A percentile compares a stretch with the other conserved stretches of the same genome.
phyloP scores from a whole-genome alignment of 2,888 invertebrate species.

The Volucella inflata region DNA sequence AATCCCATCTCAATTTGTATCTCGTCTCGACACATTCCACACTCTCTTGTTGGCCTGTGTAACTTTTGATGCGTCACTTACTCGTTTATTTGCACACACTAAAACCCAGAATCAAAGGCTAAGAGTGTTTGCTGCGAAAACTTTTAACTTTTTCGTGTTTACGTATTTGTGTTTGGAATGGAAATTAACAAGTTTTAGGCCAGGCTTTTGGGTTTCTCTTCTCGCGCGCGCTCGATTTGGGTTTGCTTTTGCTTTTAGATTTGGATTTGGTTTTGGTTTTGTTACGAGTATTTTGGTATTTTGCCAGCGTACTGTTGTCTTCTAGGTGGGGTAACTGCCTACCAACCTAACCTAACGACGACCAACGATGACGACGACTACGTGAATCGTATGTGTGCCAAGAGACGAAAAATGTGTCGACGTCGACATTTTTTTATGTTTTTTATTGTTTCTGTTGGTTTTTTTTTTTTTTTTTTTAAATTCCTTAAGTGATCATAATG shows the following conservation, averaged over 20 bases:
- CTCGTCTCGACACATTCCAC: conserved; percentile 22
- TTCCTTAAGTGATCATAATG: conserved; percentile 50
- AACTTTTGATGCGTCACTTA: neutral
- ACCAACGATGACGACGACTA: conserved; percentile 2
- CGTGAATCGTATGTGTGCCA: conserved; percentile 55
- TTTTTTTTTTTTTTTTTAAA: conserved; percentile 32
- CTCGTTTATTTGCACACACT: conserved; percentile 13
- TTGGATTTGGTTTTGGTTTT: no score
- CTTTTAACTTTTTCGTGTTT: conserved; percentile 53
- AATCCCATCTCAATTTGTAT: neutral
- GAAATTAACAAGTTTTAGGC: conserved; percentile 53
- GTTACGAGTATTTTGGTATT: neutral
- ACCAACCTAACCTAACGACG: no score
- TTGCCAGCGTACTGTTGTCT: conserved; percentile 45
- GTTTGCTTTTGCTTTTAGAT: neutral
- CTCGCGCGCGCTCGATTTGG: conserved; percentile 37
- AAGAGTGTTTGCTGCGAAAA: conserved; percentile 34
- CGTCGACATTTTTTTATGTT: conserved; percentile 39
- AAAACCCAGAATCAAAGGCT: neutral
- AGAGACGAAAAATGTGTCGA: conserved; percentile 49
- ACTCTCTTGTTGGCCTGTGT: neutral
- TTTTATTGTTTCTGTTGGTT: conserved; percentile 17
- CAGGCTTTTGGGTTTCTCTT: conserved; percentile 46
- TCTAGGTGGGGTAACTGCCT: neutral
- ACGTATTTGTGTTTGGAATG: conserved; percentile 27